A percentile compares a stretch with the other conserved stretches of the same genome.
These are phyloP conservation scores for Gallinago nigripennis DNA, from an alignment of 2,797 vertebrate species.

Conservation along the genomic window DNA sequence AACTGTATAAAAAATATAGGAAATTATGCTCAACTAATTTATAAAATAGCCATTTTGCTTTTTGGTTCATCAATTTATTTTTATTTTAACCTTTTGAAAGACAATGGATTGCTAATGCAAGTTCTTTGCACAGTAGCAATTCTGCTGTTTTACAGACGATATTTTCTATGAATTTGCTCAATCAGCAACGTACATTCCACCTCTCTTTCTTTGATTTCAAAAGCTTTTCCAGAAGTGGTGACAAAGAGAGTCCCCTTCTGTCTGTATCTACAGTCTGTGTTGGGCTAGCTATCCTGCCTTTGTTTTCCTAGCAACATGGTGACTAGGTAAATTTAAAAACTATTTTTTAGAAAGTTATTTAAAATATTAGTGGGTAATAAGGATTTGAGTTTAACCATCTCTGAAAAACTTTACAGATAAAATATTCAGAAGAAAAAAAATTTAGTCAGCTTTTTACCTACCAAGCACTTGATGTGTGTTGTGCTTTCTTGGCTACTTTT, in stretches of 20 bases:
- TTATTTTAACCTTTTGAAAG: conserved; percentile 8
- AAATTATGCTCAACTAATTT: conserved; percentile 40
- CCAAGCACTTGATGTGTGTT: not conserved
- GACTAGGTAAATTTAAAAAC: not conserved
- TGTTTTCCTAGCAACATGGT: not conserved
- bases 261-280: not conserved
- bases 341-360: not conserved
- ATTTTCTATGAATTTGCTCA: not conserved
- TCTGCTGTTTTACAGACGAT: not conserved
- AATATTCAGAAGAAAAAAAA: not conserved
- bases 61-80: conserved; percentile 3
- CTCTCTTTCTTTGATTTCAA: not conserved
- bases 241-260: not conserved
- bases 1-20: conserved; percentile 40
- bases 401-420: not conserved
- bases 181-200: not conserved
- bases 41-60: conserved; percentile 33
- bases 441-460: not conserved
- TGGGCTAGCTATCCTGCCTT: not conserved
- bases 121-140: not conserved
- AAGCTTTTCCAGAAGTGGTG: not conserved
- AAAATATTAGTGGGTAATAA: not conserved
- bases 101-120: not conserved
- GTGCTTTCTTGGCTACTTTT: not conserved
- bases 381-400: not conserved